Conservation (phyloP, 2,888 invertebrate species). For the Cryptocephalus moraei region DNA sequence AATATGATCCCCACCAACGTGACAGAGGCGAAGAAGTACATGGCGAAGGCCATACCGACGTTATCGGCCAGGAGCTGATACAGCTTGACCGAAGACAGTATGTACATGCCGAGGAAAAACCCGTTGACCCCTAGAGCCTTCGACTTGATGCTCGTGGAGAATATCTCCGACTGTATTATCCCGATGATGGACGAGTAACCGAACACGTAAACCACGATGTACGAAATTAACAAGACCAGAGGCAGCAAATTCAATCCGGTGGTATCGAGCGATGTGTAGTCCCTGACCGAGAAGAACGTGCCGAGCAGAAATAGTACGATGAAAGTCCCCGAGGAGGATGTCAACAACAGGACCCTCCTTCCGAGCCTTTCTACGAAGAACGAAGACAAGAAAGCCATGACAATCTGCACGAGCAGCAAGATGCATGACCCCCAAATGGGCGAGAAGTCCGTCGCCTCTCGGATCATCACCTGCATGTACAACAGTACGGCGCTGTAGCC, state of each 20-base stretch:
- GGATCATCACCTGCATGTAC: background rate
- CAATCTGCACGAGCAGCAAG: background rate
- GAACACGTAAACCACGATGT: background rate
- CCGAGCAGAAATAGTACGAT: background rate
- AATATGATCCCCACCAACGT: conserved; percentile 10
- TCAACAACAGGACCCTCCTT: background rate
- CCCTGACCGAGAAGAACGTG: background rate
- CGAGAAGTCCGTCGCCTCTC: background rate
- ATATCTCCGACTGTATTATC: conserved; percentile 19
- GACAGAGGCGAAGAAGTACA: background rate
- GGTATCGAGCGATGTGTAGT: background rate
- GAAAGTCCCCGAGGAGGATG: background rate
- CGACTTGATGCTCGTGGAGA: conserved; percentile 23
- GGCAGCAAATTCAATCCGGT: background rate
- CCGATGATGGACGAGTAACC: conserved; percentile 2
- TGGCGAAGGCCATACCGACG: conserved; percentile 9
- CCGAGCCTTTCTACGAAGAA: background rate
- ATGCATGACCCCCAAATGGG: background rate
- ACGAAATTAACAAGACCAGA: background rate
- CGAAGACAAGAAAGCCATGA: conserved; percentile 7
- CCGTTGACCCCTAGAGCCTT: conserved; percentile 7
- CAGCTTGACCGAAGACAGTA: conserved; percentile 14
- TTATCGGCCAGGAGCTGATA: conserved; percentile 23
- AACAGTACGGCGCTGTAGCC: background rate
- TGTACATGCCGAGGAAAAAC: background rate